Conservation (phyloP, 2,797 vertebrate genomes). For the Neomorphus geoffroyi region DNA sequence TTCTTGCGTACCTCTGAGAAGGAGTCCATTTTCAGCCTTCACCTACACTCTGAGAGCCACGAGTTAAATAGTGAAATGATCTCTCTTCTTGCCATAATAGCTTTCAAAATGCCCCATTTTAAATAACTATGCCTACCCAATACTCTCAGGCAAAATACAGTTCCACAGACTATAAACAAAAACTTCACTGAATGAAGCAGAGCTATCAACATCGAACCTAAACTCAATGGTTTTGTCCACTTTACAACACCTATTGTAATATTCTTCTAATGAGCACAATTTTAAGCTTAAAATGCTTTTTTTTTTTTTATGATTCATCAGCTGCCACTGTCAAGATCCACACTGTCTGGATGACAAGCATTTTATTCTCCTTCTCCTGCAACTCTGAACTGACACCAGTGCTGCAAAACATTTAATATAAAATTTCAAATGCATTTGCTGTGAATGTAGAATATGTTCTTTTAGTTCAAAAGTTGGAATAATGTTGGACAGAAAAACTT, state of each 20-base stretch:
- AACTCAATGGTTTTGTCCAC: not conserved
- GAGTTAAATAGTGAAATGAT: not conserved
- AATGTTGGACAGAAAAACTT: not conserved
- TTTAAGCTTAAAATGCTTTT: not conserved
- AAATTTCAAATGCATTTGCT: accelerated
- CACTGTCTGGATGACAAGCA: not conserved
- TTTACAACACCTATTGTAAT: not conserved
- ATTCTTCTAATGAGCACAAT: not conserved
- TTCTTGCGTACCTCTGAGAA: not conserved
- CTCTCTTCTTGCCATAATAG: not conserved
- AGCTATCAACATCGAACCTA: not conserved
- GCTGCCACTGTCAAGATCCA: not conserved
- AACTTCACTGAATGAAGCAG: not conserved
- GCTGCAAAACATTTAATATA: not conserved
- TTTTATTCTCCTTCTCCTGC: not conserved
- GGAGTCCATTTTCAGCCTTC: not conserved
- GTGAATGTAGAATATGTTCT: not conserved
- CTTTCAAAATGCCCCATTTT: not conserved
- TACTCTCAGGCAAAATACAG: not conserved
- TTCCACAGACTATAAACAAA: not conserved
- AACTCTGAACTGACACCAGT: not conserved
- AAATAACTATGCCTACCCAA: not conserved
- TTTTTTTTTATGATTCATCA: not conserved
- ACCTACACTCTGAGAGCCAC: not conserved
- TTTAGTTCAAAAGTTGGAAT: not conserved